phyloP scores from a whole-genome alignment of 2,888 invertebrate genomes.

The Ypsolopha scabrella region DNA sequence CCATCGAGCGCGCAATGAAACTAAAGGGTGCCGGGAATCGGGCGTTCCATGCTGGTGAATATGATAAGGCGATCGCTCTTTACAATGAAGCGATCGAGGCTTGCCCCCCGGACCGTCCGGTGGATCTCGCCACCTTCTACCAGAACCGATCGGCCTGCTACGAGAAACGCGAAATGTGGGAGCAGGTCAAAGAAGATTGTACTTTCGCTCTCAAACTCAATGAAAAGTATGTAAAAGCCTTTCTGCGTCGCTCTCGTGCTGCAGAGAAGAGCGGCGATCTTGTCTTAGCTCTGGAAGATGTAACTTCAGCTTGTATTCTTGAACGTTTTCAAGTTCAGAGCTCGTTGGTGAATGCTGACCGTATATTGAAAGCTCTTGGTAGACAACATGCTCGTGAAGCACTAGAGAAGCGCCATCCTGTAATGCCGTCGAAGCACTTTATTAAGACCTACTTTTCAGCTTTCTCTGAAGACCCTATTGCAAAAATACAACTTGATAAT shows the following conservation, averaged over 20 bases:
- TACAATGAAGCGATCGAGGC: conserved; percentile 95
- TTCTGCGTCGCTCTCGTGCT: conserved; percentile 85
- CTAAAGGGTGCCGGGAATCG: conserved; percentile 91
- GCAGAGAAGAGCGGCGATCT: conserved; percentile 85
- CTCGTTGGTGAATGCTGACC: conserved; percentile 86
- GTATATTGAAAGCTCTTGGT: conserved; percentile 87
- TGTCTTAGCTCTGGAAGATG: conserved; percentile 87
- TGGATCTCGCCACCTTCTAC: conserved; percentile 90
- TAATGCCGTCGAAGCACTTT: conserved; percentile 88
- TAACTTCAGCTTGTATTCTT: conserved; percentile 92
- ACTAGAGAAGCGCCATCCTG: conserved; percentile 74
- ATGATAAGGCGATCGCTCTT: conserved; percentile 88
- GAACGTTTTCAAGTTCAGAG: conserved; percentile 88
- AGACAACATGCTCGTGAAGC: conserved; percentile 80
- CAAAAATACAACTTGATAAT: conserved; percentile 59
- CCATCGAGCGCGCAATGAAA: conserved; percentile 79
- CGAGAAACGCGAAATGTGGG: conserved; percentile 90
- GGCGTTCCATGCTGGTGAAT: conserved; percentile 87
- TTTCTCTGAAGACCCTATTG: conserved; percentile 88
- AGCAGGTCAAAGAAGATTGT: conserved; percentile 88
- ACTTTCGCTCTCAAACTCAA: conserved; percentile 86
- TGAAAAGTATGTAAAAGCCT: conserved; percentile 89
- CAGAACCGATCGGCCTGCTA: conserved; percentile 97
- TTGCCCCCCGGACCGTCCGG: conserved; percentile 79
- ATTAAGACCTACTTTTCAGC: conserved; percentile 89